A percentile compares a stretch with the other conserved stretches of the same genome.
Conservation (phyloP, 2,113 vertebrate genomes). For the Hippocampus zosterae region DNA sequence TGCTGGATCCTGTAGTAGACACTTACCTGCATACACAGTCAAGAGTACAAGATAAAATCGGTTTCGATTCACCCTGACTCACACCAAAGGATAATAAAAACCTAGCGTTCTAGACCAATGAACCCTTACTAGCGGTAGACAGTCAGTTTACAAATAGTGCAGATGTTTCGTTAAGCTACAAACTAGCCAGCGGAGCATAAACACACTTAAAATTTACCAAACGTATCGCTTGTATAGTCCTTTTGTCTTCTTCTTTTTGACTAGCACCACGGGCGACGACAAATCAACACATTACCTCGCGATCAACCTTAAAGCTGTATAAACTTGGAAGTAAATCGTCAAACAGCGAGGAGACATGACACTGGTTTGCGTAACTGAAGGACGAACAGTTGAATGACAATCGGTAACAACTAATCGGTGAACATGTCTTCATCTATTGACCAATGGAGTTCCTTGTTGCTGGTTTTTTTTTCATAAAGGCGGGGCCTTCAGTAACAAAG, state of each 20-base stretch:
- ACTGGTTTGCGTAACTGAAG: neutral
- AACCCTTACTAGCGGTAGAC: slow-evolving; percentile 34
- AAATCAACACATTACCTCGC: neutral
- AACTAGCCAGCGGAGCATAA: neutral
- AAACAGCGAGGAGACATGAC: neutral
- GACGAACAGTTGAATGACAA: neutral
- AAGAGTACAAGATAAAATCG: neutral
- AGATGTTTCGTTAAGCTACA: slow-evolving; percentile 21
- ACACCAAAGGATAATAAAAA: neutral
- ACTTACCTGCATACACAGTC: slow-evolving; percentile 57
- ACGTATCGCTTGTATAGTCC: neutral
- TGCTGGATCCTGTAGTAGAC: slow-evolving; percentile 26
- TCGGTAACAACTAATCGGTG: slow-evolving; percentile 7
- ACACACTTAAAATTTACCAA: too few species aligned
- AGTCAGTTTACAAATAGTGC: neutral
- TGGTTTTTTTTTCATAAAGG: neutral
- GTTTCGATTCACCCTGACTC: neutral
- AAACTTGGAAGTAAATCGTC: neutral
- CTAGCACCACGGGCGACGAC: too few species aligned
- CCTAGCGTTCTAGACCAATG: neutral
- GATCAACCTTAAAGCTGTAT: neutral
- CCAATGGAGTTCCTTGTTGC: slow-evolving; percentile 32
- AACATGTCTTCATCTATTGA: neutral
- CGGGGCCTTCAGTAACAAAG: neutral
- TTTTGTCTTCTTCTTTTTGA: neutral